Conservation (phyloP, 2,797 vertebrate species). For the Cyclopterus lumpus region DNA sequence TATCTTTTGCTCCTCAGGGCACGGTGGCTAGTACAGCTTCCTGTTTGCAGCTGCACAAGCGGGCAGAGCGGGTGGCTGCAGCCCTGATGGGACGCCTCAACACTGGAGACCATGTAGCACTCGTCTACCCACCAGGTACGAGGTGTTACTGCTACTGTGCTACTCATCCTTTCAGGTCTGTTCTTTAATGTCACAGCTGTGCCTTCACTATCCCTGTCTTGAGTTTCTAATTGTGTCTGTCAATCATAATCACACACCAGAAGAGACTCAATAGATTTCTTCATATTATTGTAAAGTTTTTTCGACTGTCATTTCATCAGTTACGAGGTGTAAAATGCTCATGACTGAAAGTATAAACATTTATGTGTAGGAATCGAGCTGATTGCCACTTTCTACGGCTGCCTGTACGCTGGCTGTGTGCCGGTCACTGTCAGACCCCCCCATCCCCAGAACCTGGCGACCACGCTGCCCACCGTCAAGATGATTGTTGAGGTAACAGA, state of each 20-base stretch:
- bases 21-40: conserved; percentile 91
- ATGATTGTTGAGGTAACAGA: conserved; percentile 96
- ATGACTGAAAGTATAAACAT: background rate
- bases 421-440: conserved; percentile 95
- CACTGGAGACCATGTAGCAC: conserved; percentile 92
- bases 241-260: background rate
- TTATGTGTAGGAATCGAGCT: conserved; percentile 89
- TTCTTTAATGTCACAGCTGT: background rate
- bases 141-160: background rate
- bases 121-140: conserved; percentile 92
- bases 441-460: conserved; percentile 95
- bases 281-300: background rate
- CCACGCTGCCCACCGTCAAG: conserved; percentile 96
- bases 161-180: background rate
- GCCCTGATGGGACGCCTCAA: conserved; percentile 89
- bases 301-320: background rate
- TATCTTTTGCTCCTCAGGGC: conserved; percentile 81
- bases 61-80: conserved; percentile 91
- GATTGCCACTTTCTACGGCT: conserved; percentile 96
- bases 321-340: background rate
- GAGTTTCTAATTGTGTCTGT: background rate
- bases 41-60: conserved; percentile 94
- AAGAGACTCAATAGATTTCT: background rate
- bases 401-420: conserved; percentile 94
- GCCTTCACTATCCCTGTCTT: background rate